Evolutionary conservation across 2,113 vertebrate species (phyloP).

Genomic region (Craseonycteris thonglongyai): DNA sequence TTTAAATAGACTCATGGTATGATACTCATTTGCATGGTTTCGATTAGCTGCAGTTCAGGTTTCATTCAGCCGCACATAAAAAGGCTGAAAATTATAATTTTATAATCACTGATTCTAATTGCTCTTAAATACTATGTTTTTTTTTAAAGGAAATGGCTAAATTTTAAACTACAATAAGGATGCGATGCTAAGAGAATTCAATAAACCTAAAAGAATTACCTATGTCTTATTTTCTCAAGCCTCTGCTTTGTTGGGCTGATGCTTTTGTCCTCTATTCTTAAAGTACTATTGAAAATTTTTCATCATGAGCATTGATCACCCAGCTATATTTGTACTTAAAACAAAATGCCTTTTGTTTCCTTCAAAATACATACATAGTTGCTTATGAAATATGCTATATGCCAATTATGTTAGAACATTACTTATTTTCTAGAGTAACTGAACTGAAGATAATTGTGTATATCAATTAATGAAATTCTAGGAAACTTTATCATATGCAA

Average conservation of each 20-base stretch:
- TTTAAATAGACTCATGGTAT: slow-evolving; percentile 41
- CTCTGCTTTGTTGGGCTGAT: neutral
- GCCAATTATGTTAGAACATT: neutral
- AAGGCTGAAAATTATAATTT: neutral
- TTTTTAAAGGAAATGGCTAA: neutral
- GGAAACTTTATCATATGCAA: neutral
- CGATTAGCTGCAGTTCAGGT: neutral
- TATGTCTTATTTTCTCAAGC: neutral
- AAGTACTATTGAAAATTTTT: neutral
- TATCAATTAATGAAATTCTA: slow-evolving; percentile 19
- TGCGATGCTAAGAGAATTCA: neutral
- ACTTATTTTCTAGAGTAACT: neutral
- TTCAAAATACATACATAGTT: neutral
- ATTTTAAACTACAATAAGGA: neutral
- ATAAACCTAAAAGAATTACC: neutral
- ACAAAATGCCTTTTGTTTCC: neutral
- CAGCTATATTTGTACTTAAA: neutral
- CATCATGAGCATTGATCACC: neutral
- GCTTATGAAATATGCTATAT: neutral
- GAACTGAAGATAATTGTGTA: neutral
- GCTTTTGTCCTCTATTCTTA: neutral
- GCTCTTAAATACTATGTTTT: neutral
- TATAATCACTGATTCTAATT: neutral
- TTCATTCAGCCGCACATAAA: neutral
- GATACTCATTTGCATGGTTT: slow-evolving; percentile 34